A percentile compares a stretch with the other conserved stretches of the same genome.
Conservation (phyloP, 23 tunicate species). For the Trididemnum nubilum region DNA sequence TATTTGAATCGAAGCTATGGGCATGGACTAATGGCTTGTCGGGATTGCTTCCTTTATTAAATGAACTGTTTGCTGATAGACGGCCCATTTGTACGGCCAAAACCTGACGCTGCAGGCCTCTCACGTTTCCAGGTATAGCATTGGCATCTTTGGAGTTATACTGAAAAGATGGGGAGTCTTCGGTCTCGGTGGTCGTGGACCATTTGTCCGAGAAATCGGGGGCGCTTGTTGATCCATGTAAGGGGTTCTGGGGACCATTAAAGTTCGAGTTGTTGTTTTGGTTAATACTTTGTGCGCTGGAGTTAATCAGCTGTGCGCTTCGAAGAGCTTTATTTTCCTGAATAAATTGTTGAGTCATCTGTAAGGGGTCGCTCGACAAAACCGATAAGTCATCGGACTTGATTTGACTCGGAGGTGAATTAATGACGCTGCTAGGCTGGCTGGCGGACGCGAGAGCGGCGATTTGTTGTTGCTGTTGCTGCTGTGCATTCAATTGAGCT, state of each 20-base stretch:
- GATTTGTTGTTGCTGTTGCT: constrained; percentile 40
- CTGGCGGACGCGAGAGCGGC: constrained; percentile 39
- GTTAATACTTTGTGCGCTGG: not conserved
- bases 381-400: constrained; percentile 14
- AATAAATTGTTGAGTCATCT: constrained; percentile 44
- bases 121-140: constrained; percentile 41
- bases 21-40: constrained; percentile 13
- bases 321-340: constrained; percentile 16
- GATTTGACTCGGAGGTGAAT: constrained; percentile 31
- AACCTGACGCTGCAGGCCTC: constrained; percentile 46
- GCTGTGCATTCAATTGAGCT: constrained; percentile 64
- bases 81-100: constrained; percentile 48
- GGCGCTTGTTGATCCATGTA: not conserved
- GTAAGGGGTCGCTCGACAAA: constrained; percentile 10
- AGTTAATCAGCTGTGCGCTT: not conserved
- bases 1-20: constrained; percentile 40
- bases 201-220: constrained; percentile 4
- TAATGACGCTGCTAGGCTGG: constrained; percentile 42
- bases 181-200: not conserved
- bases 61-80: constrained; percentile 56
- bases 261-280: not conserved
- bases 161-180: not conserved
- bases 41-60: constrained; percentile 58
- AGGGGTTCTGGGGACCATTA: not conserved
- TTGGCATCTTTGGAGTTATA: not conserved